Conservation (phyloP, 2,113 vertebrate species). For the Chaetops frenatus region DNA sequence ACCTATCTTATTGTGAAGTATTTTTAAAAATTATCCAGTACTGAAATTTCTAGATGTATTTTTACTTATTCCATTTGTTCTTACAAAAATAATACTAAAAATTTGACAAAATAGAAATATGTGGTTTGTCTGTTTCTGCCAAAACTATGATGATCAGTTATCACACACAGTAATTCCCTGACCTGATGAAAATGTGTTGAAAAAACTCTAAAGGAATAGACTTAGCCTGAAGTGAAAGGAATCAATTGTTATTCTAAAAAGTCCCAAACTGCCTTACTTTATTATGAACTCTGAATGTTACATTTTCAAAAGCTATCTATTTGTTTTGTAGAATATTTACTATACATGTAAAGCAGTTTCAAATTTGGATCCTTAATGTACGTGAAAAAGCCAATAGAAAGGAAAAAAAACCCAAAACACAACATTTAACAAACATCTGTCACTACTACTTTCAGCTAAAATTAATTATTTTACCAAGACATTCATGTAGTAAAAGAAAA, state of each 20-base stretch:
- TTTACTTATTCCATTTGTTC: background rate
- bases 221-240: background rate
- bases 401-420: accelerated
- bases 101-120: background rate
- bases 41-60: background rate
- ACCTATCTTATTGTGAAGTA: background rate
- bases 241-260: background rate
- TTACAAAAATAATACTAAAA: background rate
- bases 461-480: background rate
- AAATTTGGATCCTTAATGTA: background rate
- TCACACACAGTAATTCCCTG: background rate
- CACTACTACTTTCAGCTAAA: background rate
- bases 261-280: background rate
- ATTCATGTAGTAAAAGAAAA: background rate
- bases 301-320: background rate
- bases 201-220: background rate
- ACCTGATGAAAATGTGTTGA: background rate
- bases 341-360: background rate
- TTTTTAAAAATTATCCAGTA: background rate
- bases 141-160: background rate
- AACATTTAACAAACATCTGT: background rate
- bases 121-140: background rate
- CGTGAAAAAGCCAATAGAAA: background rate
- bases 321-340: background rate
- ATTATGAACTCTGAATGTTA: background rate